These are phyloP conservation scores for Ephydatia muelleri DNA, from an alignment of 37 sponge, comb jelly and placozoan species.

Conservation along the genomic window DNA sequence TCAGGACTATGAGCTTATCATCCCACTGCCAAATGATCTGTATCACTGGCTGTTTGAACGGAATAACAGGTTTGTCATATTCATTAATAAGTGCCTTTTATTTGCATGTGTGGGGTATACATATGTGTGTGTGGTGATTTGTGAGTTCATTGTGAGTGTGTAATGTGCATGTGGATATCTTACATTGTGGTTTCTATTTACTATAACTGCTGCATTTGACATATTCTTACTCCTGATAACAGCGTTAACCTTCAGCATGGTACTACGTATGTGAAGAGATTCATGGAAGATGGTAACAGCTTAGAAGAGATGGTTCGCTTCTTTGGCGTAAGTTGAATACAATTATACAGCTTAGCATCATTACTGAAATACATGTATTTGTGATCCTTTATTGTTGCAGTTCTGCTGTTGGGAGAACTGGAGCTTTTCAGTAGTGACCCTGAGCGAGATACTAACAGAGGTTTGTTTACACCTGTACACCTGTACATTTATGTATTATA, in stretches of 20 bases:
- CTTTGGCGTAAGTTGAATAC: constrained; percentile 42
- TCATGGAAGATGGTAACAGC: constrained; percentile 76
- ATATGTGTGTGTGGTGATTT: constrained; percentile 18
- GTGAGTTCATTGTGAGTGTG: background rate
- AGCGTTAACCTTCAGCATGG: constrained; percentile 34
- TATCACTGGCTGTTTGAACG: constrained; percentile 73
- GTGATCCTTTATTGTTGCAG: constrained; percentile 8
- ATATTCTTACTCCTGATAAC: background rate
- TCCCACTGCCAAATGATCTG: constrained; percentile 63
- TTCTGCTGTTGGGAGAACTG: constrained; percentile 88
- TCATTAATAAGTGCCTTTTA: too few species aligned
- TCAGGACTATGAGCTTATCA: constrained; percentile 59
- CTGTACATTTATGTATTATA: background rate
- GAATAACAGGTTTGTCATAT: constrained; percentile 44
- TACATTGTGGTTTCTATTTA: background rate
- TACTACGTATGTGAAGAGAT: constrained; percentile 79
- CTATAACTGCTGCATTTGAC: background rate
- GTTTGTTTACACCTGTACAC: constrained; percentile 12
- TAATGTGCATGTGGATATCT: background rate
- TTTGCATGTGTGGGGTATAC: background rate
- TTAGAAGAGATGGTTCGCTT: constrained; percentile 75
- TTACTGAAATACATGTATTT: background rate
- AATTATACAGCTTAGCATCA: background rate
- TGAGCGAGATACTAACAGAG: constrained; percentile 72
- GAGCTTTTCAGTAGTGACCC: constrained; percentile 71